These are phyloP conservation scores for Drosophila hydei DNA, from an alignment of 1,140 invertebrate species.

Conservation along the genomic window DNA sequence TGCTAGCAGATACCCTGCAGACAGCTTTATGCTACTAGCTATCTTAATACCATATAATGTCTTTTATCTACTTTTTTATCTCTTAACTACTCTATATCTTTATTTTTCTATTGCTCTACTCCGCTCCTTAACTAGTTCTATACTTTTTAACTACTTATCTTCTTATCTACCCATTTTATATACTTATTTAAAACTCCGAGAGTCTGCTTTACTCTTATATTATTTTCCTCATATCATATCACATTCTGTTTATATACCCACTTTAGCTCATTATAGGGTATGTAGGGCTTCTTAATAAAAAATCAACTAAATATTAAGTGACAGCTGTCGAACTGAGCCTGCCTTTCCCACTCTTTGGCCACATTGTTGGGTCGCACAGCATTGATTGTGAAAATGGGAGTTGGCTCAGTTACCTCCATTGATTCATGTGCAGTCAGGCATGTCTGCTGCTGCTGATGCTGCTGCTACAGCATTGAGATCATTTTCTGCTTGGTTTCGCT, in stretches of 20 bases:
- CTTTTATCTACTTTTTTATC: too few relatives aligned
- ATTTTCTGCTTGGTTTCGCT: slow-evolving; percentile 59
- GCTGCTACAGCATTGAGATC: slow-evolving; percentile 52
- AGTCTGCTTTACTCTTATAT: too few relatives aligned
- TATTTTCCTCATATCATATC: too few relatives aligned
- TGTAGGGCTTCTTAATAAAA: slow-evolving; percentile 1
- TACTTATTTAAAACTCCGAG: too few relatives aligned
- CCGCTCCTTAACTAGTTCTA: too few relatives aligned
- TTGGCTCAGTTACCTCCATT: slow-evolving; percentile 24
- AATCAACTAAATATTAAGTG: slow-evolving; percentile 34
- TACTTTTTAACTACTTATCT: too few relatives aligned
- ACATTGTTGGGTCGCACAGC: slow-evolving; percentile 4
- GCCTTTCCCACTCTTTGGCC: slow-evolving; percentile 4
- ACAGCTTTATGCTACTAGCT: too few relatives aligned
- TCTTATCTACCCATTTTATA: too few relatives aligned
- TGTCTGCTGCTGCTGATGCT: slow-evolving; percentile 37
- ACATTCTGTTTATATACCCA: not conserved
- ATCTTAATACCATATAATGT: too few relatives aligned
- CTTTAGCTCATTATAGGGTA: not conserved
- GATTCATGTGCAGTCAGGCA: slow-evolving; percentile 58
- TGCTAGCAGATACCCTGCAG: too few relatives aligned
- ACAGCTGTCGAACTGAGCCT: slow-evolving; percentile 47
- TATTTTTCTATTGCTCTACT: too few relatives aligned
- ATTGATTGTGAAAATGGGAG: not conserved
- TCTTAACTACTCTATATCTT: too few relatives aligned